These are phyloP conservation scores for Antheraea mylitta DNA, from an alignment of 1,140 invertebrate species.

Conservation along the genomic window DNA sequence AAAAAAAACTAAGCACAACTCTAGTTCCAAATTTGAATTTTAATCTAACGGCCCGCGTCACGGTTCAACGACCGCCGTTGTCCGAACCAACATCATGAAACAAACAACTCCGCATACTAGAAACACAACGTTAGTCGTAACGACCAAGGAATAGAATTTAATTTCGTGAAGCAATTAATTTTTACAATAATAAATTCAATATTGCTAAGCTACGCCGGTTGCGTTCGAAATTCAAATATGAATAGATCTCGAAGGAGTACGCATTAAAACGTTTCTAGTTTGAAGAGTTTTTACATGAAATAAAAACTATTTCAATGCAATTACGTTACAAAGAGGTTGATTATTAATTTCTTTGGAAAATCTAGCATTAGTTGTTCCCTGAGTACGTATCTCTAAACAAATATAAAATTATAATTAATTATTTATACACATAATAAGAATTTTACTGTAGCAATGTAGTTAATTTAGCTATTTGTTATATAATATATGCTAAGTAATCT, in stretches of 20 bases:
- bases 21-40: slow-evolving; percentile 66
- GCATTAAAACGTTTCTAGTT: background rate
- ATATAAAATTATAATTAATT: too few species aligned
- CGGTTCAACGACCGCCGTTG: slow-evolving; percentile 58
- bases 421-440: too few species aligned
- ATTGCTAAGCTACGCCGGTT: background rate
- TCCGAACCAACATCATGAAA: slow-evolving; percentile 47
- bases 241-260: slow-evolving; percentile 1
- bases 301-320: background rate
- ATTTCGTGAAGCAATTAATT: slow-evolving; percentile 37
- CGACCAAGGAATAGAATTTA: slow-evolving; percentile 30
- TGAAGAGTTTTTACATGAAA: background rate
- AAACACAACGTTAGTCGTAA: slow-evolving; percentile 29
- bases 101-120: background rate
- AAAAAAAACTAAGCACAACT: slow-evolving; percentile 35
- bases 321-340: too few species aligned
- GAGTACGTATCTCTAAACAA: too few species aligned
- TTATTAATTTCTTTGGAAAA: too few species aligned
- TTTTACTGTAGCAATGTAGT: too few species aligned
- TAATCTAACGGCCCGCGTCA: slow-evolving; percentile 65
- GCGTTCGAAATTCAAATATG: slow-evolving; percentile 22
- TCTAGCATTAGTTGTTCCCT: too few species aligned
- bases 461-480: too few species aligned
- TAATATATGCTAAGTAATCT: too few species aligned
- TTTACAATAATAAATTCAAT: slow-evolving; percentile 6